Percentiles rank a stretch among this genome's conserved stretches.
These are phyloP conservation scores for Chionis minor DNA, from an alignment of 2,113 vertebrate genomes.

Conservation along the genomic window DNA sequence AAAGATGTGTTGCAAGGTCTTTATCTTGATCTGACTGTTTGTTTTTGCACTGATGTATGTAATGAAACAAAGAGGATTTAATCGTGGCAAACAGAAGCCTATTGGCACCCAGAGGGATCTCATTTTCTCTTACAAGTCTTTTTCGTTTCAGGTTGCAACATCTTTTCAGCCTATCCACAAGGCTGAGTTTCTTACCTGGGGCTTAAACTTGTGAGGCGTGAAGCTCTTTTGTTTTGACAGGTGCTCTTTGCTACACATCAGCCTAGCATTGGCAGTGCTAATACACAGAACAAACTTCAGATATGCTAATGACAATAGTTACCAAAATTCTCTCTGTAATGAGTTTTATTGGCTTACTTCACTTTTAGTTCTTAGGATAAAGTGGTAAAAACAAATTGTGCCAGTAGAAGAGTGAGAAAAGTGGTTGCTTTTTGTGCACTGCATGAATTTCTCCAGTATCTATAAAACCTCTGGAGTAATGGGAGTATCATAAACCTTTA, in stretches of 20 bases:
- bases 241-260: slow-evolving; percentile 77
- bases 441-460: neutral
- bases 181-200: slow-evolving; percentile 80
- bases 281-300: slow-evolving; percentile 65
- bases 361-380: slow-evolving; percentile 49
- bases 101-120: slow-evolving; percentile 77
- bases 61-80: slow-evolving; percentile 85
- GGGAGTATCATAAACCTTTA: neutral
- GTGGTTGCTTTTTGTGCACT: neutral
- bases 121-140: slow-evolving; percentile 73
- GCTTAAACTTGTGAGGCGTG: slow-evolving; percentile 79
- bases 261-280: slow-evolving; percentile 45
- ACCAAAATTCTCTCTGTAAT: slow-evolving; percentile 66
- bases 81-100: slow-evolving; percentile 77
- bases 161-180: slow-evolving; percentile 67
- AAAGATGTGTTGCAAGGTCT: slow-evolving; percentile 65
- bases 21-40: slow-evolving; percentile 81
- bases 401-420: slow-evolving; percentile 24
- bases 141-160: slow-evolving; percentile 75
- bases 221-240: slow-evolving; percentile 87
- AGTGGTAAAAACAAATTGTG: slow-evolving; percentile 59
- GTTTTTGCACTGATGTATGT: slow-evolving; percentile 76
- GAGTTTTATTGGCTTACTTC: slow-evolving; percentile 68
- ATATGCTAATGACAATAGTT: slow-evolving; percentile 67
- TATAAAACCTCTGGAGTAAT: neutral